Base-by-base conservation (phyloP, 1,140 invertebrate genomes). In the Eupristina koningsbergeri region DNA sequence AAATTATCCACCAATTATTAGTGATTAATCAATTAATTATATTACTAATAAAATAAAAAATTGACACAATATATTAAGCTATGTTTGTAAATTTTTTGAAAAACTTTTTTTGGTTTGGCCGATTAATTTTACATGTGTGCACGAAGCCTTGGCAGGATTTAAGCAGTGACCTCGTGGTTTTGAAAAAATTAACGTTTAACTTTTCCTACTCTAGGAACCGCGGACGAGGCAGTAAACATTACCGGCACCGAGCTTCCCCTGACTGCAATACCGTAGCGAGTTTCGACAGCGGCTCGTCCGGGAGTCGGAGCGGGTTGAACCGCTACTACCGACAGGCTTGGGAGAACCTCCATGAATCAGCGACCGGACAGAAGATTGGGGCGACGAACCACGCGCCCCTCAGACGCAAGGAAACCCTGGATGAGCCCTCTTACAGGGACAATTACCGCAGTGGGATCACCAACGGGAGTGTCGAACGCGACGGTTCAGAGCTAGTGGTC, bases 191-290 rank as follows among this genome's bases (percentile, higher is more conserved):
- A 6, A 50, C 19, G 1, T 3, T 6, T 17, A n/a, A 6, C 6
- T 75, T 47, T 34, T 36, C 34, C 19, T 53, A 83, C 89, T 88
- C 47, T 90, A 96, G 96, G 91, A 96, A 96, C 89, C 95, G 94
- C 83, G 89, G 90, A 84, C 88, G 89, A 91, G 95, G 94, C 92
- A 94, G 95, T 88, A 97, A 97, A 93, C 96, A 97, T 88, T 97
- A 97, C 91, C 94, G 96, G 69, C 96, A 97, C 91, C 95, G 96
- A 87, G 95, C 96, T 85, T 97, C 96, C 17, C 96, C 96, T 41
- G 97, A 97, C 91, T 97, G 96, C 92, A 97, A 97, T 89, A 97
- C 96, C 19, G 96, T 97, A 50, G 96, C 96, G 36, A 97, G 96
- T 47, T 96, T 97, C 87, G 96, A 97, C 88, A 97, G 96, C 75